Percentiles rank a stretch among this genome's conserved stretches.
These are phyloP conservation scores for Steinernema hermaphroditum DNA, from an alignment of 2,888 invertebrate genomes.

Conservation along the genomic window DNA sequence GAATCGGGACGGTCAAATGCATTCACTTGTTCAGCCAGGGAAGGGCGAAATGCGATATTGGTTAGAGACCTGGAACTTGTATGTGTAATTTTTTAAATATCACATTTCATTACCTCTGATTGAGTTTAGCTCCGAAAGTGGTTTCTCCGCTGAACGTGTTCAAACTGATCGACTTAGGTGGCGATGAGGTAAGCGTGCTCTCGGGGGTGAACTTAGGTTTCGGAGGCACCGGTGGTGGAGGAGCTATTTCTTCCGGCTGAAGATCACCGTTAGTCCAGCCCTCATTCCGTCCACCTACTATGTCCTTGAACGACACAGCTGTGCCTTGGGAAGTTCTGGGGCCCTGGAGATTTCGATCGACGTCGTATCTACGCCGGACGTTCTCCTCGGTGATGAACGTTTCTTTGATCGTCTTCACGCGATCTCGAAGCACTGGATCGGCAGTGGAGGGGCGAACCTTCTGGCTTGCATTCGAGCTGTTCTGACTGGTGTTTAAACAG, in stretches of 20 bases:
- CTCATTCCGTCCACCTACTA: background rate
- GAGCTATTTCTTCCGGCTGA: slow-evolving; percentile 24
- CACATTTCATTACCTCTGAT: background rate
- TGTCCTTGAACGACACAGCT: slow-evolving; percentile 11
- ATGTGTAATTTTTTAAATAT: background rate
- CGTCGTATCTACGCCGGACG: background rate
- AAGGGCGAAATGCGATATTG: slow-evolving; percentile 10
- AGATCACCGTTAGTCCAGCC: background rate
- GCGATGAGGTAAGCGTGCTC: background rate
- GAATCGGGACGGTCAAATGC: slow-evolving; percentile 19
- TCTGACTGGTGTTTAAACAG: slow-evolving; percentile 25
- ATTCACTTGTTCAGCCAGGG: background rate
- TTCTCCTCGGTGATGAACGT: slow-evolving; percentile 23
- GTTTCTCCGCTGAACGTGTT: slow-evolving; percentile 22
- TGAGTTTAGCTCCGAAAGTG: background rate
- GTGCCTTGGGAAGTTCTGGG: slow-evolving; percentile 21
- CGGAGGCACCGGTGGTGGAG: slow-evolving; percentile 12
- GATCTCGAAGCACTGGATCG: background rate
- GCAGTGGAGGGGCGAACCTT: slow-evolving; percentile 13
- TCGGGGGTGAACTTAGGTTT: background rate
- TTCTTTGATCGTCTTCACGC: slow-evolving; percentile 1
- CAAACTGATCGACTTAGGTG: slow-evolving; percentile 15
- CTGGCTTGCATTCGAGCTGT: slow-evolving; percentile 17
- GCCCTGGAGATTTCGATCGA: background rate
- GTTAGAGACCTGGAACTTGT: background rate